Evolutionary conservation across 2,113 vertebrate genomes (phyloP).

Genomic region (Osmerus eperlanus): DNA sequence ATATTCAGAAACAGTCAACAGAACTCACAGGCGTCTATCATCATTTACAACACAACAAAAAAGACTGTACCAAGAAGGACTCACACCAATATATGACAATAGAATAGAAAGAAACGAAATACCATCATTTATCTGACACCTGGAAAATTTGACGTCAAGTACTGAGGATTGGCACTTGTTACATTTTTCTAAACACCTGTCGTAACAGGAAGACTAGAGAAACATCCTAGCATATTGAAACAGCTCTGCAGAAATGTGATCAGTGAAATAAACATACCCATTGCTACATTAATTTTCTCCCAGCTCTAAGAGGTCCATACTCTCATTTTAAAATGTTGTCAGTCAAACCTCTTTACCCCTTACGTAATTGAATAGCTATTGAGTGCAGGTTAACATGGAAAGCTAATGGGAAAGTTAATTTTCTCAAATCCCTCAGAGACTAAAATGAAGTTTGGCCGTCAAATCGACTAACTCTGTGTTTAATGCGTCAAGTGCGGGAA

Average conservation of each 20-base stretch:
- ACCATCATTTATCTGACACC: conserved; percentile 19
- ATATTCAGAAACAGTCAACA: conserved; percentile 31
- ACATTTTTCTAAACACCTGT: conserved; percentile 45
- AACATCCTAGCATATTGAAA: conserved; percentile 28
- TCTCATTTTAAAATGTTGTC: conserved; percentile 29
- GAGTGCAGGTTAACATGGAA: conserved; percentile 28
- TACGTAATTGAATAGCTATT: conserved; percentile 49
- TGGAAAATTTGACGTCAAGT: conserved; percentile 56
- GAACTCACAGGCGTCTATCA: conserved; percentile 17
- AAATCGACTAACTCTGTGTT: conserved; percentile 15
- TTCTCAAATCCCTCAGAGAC: conserved; percentile 26
- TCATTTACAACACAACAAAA: conserved; percentile 12
- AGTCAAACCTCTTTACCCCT: conserved; percentile 16
- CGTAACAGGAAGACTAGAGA: conserved; percentile 57
- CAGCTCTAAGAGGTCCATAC: not conserved
- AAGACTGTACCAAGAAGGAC: not conserved
- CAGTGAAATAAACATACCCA: conserved; percentile 12
- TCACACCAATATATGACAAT: conserved; percentile 16
- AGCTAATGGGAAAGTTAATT: conserved; percentile 35
- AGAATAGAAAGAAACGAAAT: conserved; percentile 38
- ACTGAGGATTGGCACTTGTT: conserved; percentile 57
- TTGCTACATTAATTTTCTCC: not conserved
- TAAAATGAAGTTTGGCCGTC: conserved; percentile 34
- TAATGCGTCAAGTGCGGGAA: conserved; percentile 1
- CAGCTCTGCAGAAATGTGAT: conserved; percentile 3